Percentiles rank a stretch among this genome's conserved stretches.
These are phyloP conservation scores for Mythimna albipuncta DNA, from an alignment of 2,888 invertebrate genomes.

Conservation along the genomic window DNA sequence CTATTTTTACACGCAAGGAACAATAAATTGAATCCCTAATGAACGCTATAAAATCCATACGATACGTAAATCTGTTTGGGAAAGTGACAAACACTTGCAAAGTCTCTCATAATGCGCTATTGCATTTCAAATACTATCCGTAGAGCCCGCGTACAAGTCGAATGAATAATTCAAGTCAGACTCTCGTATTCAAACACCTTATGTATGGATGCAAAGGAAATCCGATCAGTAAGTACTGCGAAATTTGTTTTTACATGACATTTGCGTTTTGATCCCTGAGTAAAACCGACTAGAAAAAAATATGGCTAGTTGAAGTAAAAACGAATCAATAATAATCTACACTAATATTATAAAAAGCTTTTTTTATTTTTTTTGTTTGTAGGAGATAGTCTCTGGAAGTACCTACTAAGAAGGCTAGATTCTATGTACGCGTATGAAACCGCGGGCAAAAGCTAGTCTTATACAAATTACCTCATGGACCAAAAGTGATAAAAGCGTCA, in stretches of 20 bases:
- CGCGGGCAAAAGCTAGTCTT: not conserved
- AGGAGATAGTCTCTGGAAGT: too few species aligned
- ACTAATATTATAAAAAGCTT: too few species aligned
- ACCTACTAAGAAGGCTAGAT: too few species aligned
- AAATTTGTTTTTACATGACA: conserved; percentile 65
- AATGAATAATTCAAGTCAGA: conserved; percentile 81
- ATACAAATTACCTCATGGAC: not conserved
- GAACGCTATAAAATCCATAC: conserved; percentile 46
- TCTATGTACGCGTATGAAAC: too few species aligned
- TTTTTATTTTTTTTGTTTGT: too few species aligned
- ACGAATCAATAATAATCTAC: not conserved
- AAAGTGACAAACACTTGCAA: conserved; percentile 72
- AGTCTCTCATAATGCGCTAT: conserved; percentile 80
- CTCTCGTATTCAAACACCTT: conserved; percentile 65
- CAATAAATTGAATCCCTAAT: not conserved
- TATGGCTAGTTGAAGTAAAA: not conserved
- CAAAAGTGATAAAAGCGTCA: not conserved
- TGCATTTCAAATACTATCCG: conserved; percentile 80
- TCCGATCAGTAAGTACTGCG: conserved; percentile 73
- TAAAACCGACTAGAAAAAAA: not conserved
- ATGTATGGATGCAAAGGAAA: conserved; percentile 73
- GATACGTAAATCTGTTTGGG: conserved; percentile 58
- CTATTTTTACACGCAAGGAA: not conserved
- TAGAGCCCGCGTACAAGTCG: conserved; percentile 71
- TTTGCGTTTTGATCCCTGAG: conserved; percentile 32